Evolutionary conservation across 2,888 invertebrate species (phyloP), one percentile per base, ranked within the genome.

Genomic region (Monoplex corrugatus): DNA sequence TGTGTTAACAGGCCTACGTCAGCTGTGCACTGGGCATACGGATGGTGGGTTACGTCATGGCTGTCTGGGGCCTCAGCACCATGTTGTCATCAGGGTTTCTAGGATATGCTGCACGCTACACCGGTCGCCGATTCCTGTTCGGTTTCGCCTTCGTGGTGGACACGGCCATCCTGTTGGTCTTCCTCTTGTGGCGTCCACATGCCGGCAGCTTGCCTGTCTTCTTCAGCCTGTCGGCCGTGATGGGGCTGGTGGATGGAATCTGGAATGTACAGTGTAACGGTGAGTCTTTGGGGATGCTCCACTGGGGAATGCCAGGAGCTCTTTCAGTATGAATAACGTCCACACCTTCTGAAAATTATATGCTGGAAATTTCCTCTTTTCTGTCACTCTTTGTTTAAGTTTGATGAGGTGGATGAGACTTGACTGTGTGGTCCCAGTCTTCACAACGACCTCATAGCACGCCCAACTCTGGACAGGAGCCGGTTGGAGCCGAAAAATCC

Each of bases 21-120:
- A 94, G 93, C 90, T 94, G 94, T 87, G 91, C 93, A 16, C 68
- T 93, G 16, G 94, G 94, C 8, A 91, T 94, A 19, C 90, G 91
- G 83, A 92, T 92, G 91, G 91, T 94, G 72, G 94, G 94, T 0
- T 94, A 92, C 88, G 92, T 94, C 44, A 94, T 94, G 94, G 93
- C 93, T 10, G 57, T 92, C 19, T 94, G 93, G 72, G 94, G 94
- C 3, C 90, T 88, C 0, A 92, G 92, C 32, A 93, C 93, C 0
- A 2, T 92, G 93, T 23, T 38, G 92, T 13, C 93, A 91, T 75
- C 92, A 93, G 5, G 89, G 93, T n/a, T 91, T 13, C 88, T 93
- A 75, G 93, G 93, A 87, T 91, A 90, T 2, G 72, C 93, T 19
- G 92, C 93, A n/a, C 83, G 93, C 44, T 93, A 91, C 89, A 91